Conservation (phyloP, 2,888 invertebrate genomes). For the Philereme transversata region DNA sequence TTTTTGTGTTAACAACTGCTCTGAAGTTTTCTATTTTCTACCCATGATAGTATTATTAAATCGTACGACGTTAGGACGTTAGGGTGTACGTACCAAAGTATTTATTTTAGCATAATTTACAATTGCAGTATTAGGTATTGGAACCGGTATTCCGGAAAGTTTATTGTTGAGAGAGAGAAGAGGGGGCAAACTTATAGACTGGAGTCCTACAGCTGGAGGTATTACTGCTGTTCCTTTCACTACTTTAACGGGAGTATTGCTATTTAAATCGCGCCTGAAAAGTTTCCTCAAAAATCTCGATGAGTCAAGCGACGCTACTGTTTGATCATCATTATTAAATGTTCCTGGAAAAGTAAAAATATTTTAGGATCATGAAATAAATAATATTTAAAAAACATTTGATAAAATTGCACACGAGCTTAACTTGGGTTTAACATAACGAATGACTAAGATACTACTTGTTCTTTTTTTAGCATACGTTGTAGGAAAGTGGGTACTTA, state of each 20-base stretch:
- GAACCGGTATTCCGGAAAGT: constrained; percentile 66
- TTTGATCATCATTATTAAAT: constrained; percentile 3
- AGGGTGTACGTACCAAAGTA: constrained; percentile 52
- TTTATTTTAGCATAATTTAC: constrained; percentile 71
- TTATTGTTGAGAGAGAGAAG: constrained; percentile 65
- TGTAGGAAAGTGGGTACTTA: too few species aligned
- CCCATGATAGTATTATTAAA: background rate
- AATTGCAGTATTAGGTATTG: constrained; percentile 72
- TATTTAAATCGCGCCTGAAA: constrained; percentile 44
- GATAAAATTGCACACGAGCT: too few species aligned
- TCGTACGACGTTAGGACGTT: too few species aligned
- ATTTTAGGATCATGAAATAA: background rate
- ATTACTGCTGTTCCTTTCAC: constrained; percentile 59
- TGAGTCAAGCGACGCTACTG: constrained; percentile 6
- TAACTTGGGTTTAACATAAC: too few species aligned
- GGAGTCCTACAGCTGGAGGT: constrained; percentile 58
- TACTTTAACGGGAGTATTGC: constrained; percentile 48
- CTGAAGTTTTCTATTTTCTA: background rate
- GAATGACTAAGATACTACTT: too few species aligned
- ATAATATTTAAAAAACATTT: too few species aligned
- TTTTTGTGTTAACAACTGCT: background rate
- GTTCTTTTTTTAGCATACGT: too few species aligned
- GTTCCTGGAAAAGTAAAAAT: constrained; percentile 8
- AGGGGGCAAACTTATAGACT: constrained; percentile 64
- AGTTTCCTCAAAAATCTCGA: constrained; percentile 36